Base-by-base conservation (phyloP, 2,888 invertebrate genomes). In the Orgyia antiqua region DNA sequence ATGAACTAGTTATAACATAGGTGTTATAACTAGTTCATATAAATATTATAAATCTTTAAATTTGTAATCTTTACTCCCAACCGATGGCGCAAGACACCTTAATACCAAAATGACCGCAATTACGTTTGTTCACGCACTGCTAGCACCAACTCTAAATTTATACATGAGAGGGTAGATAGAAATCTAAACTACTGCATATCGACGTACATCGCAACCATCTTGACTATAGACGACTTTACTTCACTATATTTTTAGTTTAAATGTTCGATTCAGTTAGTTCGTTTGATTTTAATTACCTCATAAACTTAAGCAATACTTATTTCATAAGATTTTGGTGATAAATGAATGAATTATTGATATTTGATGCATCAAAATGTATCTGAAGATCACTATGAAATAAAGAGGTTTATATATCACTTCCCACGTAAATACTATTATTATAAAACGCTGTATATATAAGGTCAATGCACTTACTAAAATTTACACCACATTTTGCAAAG, bases 141-240 rank as follows among this genome's bases (percentile, higher is more conserved):
- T 48, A 41, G 42, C 51, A 46, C 45, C 42, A 51, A 45, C 42
- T 52, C 63, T 59, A 64, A 62, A 68, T 58, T 57, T 67, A 65
- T 63, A 58, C 59, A n/a, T 50, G 41, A 53, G 78, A n/a, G 15
- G 77, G 76, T 73, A 77, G 78, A 78, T 76, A 67, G 27, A 32
- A 36, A 78, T 78, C 78, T 78, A 45, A 72, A 70, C 69, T 59
- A 53, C 66, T 57, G 57, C 67, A 56, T 51, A 58, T 60, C 52
- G 61, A 56, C 57, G 50, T 55, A 42, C 37, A 56, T 45, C 51
- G 50, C 43, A 45, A 43, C 53, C 47, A 39, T 48, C 49, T 47
- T 46, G 47, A 31, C 27, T 39, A 45, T 42, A 51, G 31, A 31
- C 13, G 31, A 31, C 34, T 44, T 41, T 38, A 49, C 43, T 31